Conservation (phyloP, 2,113 vertebrate species). For the Neofelis nebulosa region DNA sequence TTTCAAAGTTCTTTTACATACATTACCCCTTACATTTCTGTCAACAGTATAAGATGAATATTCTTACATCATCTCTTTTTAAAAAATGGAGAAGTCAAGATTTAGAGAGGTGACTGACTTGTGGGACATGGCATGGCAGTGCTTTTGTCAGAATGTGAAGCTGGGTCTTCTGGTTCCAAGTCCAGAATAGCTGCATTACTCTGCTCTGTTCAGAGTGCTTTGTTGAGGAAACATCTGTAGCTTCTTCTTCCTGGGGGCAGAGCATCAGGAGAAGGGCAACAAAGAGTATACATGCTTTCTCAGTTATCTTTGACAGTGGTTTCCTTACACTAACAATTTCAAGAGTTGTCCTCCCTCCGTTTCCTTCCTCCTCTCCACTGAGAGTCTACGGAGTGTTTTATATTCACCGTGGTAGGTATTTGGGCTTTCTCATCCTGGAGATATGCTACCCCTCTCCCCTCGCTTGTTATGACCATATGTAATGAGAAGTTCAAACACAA, state of each 20-base stretch:
- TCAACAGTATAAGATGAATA: not conserved
- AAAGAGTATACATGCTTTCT: not conserved
- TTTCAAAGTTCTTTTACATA: not conserved
- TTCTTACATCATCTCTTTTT: not conserved
- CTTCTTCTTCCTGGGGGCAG: not conserved
- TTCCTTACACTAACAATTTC: not conserved
- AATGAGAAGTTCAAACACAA: not conserved
- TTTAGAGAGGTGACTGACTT: not conserved
- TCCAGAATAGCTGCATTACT: not conserved
- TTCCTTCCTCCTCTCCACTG: not conserved
- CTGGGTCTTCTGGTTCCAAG: not conserved
- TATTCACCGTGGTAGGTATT: not conserved
- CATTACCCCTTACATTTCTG: not conserved
- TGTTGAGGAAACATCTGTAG: constrained; percentile 56
- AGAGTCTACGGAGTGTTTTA: not conserved
- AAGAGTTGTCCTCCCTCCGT: not conserved
- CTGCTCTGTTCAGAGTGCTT: not conserved
- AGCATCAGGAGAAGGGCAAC: not conserved
- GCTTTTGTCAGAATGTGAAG: not conserved
- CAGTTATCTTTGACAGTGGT: not conserved
- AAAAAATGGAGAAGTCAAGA: not conserved
- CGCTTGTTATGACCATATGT: not conserved
- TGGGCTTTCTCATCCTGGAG: not conserved
- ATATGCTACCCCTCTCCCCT: not conserved
- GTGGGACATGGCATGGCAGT: not conserved